phyloP scores from a whole-genome alignment of 2,888 invertebrate species.

The Hyposoter dolosus region DNA sequence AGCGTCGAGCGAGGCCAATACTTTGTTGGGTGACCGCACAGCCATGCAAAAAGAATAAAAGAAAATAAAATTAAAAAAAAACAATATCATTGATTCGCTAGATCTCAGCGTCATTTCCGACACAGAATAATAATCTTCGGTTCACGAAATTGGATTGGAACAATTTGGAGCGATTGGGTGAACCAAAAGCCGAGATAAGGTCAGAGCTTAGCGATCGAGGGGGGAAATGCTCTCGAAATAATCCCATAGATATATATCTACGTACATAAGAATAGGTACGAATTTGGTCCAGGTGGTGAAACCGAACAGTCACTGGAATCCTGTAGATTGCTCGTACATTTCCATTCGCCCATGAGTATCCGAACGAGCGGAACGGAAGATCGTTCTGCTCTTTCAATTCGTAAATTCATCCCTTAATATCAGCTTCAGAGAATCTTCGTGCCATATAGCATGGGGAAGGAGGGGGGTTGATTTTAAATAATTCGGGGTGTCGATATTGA shows the following conservation, averaged over 20 bases:
- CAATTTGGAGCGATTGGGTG: conserved; percentile 70
- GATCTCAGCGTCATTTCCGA: conserved; percentile 50
- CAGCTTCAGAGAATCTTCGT: neutral
- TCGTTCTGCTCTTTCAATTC: neutral
- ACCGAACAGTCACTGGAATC: neutral
- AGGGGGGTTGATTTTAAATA: neutral
- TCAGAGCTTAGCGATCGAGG: conserved; percentile 43
- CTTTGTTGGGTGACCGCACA: no score
- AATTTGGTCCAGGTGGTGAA: conserved; percentile 33
- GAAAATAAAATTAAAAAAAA: no score
- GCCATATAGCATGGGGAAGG: neutral
- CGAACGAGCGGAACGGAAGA: neutral
- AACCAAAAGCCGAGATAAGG: conserved; percentile 52
- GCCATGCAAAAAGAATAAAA: no score
- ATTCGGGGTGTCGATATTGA: neutral
- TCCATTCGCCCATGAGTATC: neutral
- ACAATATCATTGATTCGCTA: neutral
- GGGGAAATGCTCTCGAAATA: neutral
- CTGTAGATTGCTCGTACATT: neutral
- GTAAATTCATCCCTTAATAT: neutral
- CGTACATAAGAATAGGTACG: neutral
- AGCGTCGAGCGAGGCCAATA: no score
- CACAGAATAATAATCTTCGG: conserved; percentile 75
- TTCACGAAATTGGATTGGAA: conserved; percentile 80
- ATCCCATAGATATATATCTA: neutral